phyloP scores from a whole-genome alignment of 2,888 invertebrate species.

The Onchidella celtica region DNA sequence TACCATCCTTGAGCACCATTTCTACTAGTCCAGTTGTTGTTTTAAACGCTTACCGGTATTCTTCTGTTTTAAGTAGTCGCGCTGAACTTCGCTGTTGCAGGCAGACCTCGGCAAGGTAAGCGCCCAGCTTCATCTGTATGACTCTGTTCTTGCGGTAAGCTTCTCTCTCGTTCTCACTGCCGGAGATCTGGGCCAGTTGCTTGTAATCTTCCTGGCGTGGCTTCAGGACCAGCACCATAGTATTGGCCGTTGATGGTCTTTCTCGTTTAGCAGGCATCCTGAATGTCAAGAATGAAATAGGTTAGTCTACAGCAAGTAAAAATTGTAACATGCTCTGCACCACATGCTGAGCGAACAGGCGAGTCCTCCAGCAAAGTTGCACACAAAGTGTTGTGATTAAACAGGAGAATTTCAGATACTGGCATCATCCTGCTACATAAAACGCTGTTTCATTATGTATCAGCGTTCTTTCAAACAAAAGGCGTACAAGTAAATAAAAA shows the following conservation, averaged over 20 bases:
- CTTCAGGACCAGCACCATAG: not conserved
- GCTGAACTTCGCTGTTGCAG: constrained; percentile 31
- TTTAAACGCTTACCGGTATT: constrained; percentile 17
- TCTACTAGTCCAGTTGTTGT: no score
- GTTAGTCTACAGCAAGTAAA: no score
- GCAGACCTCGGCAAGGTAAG: constrained; percentile 15
- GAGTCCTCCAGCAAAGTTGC: no score
- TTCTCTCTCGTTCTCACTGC: constrained; percentile 29
- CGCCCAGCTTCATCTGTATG: constrained; percentile 27
- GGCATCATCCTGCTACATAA: no score
- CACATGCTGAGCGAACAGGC: no score
- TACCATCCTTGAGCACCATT: no score
- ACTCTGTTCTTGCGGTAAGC: constrained; percentile 41
- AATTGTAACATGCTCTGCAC: no score
- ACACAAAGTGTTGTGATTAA: no score
- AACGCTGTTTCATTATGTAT: no score
- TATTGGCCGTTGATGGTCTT: constrained; percentile 12
- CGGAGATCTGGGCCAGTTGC: not conserved
- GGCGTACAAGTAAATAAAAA: no score
- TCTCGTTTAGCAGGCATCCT: not conserved
- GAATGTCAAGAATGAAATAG: not conserved
- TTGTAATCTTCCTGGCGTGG: constrained; percentile 4
- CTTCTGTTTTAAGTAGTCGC: constrained; percentile 12
- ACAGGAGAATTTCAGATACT: no score
- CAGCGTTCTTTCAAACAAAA: no score